Evolutionary conservation across 2,797 vertebrate species (phyloP), one percentile per base, ranked within the genome.

Genomic region (Apogon talboti): DNA sequence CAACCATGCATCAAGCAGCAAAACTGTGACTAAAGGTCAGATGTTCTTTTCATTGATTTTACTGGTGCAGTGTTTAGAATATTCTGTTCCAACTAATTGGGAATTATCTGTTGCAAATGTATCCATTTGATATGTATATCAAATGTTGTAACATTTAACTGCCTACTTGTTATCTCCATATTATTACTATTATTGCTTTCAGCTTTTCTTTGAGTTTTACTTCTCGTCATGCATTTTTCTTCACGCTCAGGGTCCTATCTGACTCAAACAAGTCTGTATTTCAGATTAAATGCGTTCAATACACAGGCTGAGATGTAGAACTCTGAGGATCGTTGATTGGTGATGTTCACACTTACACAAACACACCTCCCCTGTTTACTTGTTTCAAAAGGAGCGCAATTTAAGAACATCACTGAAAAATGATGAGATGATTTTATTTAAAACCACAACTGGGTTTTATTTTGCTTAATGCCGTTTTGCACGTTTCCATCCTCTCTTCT

Each of bases 381-480:
- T 11, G 6, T 28, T 49, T 54, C 7, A 28, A 43, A 6, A 24
- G 35, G 21, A 46, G 11, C 15, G 19, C 13, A n/a, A 16, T 14
- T 40, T 46, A 1, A 35, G 7, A 6, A 55, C 7, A 11, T 7
- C 8, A 53, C 24, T 0, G 33, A 16, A 15, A 38, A 18, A 41
- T 53, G 7, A 28, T 9, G 38, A 10, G 24, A 19, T 38, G 0
- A 7, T 70, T 38, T 57, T 15, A 6, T 56, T 54, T 50, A n/a
- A n/a, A 33, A 28, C 2, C 16, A 13, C 4, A 35, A 19, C 2
- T 52, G 57, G 51, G 21, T 35, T 78, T 62, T 4, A n/a, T 58
- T 71, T 43, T 55, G 46, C 49, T 62, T 43, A 0, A 38, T 45
- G 12, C n/a, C 5, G 45, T 40, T 10, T 35, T 56, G 13, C 35